A percentile compares a stretch with the other conserved stretches of the same genome.
Evolutionary conservation across 2,797 vertebrate genomes (phyloP).

Genomic region (Clarias platycephalus): DNA sequence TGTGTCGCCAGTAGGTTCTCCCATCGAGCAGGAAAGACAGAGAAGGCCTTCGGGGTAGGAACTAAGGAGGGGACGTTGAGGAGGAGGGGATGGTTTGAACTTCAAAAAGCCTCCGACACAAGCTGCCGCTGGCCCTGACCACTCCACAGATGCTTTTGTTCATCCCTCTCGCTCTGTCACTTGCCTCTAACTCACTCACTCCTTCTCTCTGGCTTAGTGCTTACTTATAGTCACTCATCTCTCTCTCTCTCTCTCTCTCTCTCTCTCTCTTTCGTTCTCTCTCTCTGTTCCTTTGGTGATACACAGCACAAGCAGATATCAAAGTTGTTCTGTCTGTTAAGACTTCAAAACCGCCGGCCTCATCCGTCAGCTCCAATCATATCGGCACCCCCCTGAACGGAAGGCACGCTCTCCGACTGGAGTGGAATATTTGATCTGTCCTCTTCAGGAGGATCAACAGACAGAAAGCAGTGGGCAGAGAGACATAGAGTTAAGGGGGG

Average conservation of each 20-base stretch:
- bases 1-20: constrained; percentile 58
- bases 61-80: constrained; percentile 53
- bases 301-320: constrained; percentile 72
- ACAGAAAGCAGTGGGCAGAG: constrained; percentile 65
- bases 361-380: constrained; percentile 77
- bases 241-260: constrained; percentile 37
- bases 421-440: constrained; percentile 83
- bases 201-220: constrained; percentile 34
- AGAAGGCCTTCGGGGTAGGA: constrained; percentile 49
- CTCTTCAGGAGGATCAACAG: constrained; percentile 79
- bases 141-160: constrained; percentile 79
- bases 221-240: constrained; percentile 49
- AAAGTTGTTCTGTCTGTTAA: constrained; percentile 78
- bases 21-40: constrained; percentile 51
- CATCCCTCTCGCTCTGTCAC: constrained; percentile 58
- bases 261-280: constrained; percentile 55
- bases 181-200: constrained; percentile 45
- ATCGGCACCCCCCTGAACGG: constrained; percentile 68
- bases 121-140: constrained; percentile 73
- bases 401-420: constrained; percentile 66
- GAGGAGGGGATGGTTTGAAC: constrained; percentile 63
- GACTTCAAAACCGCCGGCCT: constrained; percentile 76
- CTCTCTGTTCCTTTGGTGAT: constrained; percentile 76
- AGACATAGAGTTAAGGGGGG: constrained; percentile 44
- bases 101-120: constrained; percentile 74